These are phyloP conservation scores for Hyppa rectilinea DNA, from an alignment of 2,888 invertebrate genomes.

Conservation along the genomic window DNA sequence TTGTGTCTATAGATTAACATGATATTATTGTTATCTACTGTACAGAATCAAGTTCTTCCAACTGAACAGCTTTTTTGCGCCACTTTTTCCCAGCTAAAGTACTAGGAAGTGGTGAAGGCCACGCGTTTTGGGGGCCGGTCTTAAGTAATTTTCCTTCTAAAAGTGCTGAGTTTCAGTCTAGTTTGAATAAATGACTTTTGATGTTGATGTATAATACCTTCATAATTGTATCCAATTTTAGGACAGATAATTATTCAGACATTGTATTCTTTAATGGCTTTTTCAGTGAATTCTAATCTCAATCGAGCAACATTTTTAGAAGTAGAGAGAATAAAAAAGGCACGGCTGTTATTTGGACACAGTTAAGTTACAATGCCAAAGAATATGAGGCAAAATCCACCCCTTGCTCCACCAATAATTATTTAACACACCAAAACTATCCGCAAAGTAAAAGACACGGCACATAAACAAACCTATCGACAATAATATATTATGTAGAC, in stretches of 20 bases:
- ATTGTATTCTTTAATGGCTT: not conserved
- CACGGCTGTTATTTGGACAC: not conserved
- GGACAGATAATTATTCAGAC: not conserved
- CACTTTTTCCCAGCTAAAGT: no score
- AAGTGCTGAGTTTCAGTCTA: no score
- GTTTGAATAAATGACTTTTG: no score
- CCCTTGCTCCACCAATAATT: not conserved
- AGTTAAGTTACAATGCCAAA: not conserved
- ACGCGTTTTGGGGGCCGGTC: no score
- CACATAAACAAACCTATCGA: no score
- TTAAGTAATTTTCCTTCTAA: no score
- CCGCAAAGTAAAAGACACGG: not conserved
- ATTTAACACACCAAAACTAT: not conserved
- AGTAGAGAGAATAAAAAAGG: not conserved
- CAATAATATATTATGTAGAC: conserved; percentile 59
- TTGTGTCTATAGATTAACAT: not conserved
- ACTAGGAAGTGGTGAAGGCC: no score
- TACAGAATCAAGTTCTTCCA: no score
- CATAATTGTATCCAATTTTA: not conserved
- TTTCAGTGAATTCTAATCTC: not conserved
- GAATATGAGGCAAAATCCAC: not conserved
- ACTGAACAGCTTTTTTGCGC: no score
- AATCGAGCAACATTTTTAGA: not conserved
- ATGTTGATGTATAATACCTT: no score
- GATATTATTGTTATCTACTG: no score